Evolutionary conservation across 2,113 vertebrate genomes (phyloP), one percentile per base, ranked within the genome.

Genomic region (Upupa epops): DNA sequence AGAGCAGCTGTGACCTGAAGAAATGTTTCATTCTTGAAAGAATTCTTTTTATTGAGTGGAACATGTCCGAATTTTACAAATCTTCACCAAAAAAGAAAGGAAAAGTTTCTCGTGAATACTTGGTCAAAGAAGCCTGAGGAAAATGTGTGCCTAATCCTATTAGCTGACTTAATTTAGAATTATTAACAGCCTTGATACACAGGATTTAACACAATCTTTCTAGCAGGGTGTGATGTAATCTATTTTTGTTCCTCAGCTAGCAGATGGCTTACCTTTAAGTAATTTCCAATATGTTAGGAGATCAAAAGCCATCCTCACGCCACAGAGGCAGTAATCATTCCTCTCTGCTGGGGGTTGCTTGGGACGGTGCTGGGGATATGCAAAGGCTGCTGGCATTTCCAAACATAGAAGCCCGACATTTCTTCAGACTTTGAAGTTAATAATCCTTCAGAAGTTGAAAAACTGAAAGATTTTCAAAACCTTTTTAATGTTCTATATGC

Each of bases 401-500:
- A 98, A 98, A 98, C 98, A 98, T 98, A 98, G 98, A 97, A 98
- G 97, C 97, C 95, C 97, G 98, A 98, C 99, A 99, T 99, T 99
- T 99, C 98, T 98, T 98, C 96, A 97, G 97, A 98, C 98, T 99
- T 99, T 99, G 98, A 99, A 98, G 98, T 98, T 98, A 98, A 98
- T 99, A 98, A 99, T 98, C 98, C 98, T 98, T 98, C 97, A 98
- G 98, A 98, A 98, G 97, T 98, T 98, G 94, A 97, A 97, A 98
- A 98, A 98, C 96, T 96, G 96, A 96, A 92, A 96, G 96, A 89
- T 97, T 98, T 98, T 97, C 89, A 93, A 97, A 96, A 96, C 70
- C 88, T 86, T 96, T 98, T 98, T 97, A 97, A 97, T 97, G 97
- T 97, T 97, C 97, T 97, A 95, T 97, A 97, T 97, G 97, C 95